Conservation (phyloP, 1,140 invertebrate genomes). For the Musca vetustissima region DNA sequence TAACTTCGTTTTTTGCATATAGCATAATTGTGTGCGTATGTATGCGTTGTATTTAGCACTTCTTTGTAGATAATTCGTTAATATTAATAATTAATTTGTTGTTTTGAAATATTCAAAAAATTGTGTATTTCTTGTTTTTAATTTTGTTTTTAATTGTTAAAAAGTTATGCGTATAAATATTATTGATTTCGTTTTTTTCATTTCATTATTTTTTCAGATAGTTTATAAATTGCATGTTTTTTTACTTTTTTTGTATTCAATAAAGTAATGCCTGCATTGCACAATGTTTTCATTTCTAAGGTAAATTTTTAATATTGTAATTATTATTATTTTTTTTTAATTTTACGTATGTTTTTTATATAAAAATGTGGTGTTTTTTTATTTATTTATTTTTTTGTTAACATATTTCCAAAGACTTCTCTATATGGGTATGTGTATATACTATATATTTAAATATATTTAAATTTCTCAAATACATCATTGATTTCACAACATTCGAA, state of each 20-base stretch:
- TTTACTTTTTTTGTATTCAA: constrained; percentile 3
- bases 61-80: no score
- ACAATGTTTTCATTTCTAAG: constrained; percentile 45
- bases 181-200: no score
- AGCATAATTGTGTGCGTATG: no score
- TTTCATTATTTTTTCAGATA: constrained; percentile 30
- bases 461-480: constrained; percentile 1
- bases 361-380: constrained; percentile 16
- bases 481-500: constrained; percentile 7
- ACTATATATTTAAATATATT: no score
- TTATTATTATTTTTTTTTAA: constrained; percentile 29
- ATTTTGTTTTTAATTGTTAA: background rate
- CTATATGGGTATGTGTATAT: constrained; percentile 22
- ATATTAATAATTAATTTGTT: no score
- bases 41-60: no score
- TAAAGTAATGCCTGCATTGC: constrained; percentile 53
- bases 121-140: no score
- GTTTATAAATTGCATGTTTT: constrained; percentile 27
- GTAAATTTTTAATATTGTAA: constrained; percentile 26
- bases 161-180: background rate
- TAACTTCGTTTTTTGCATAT: no score
- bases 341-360: background rate
- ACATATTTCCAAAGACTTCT: constrained; percentile 24
- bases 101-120: constrained; percentile 10
- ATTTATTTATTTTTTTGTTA: no score